phyloP scores from a whole-genome alignment of 2,797 vertebrate genomes.

The Bucorvus abyssinicus region DNA sequence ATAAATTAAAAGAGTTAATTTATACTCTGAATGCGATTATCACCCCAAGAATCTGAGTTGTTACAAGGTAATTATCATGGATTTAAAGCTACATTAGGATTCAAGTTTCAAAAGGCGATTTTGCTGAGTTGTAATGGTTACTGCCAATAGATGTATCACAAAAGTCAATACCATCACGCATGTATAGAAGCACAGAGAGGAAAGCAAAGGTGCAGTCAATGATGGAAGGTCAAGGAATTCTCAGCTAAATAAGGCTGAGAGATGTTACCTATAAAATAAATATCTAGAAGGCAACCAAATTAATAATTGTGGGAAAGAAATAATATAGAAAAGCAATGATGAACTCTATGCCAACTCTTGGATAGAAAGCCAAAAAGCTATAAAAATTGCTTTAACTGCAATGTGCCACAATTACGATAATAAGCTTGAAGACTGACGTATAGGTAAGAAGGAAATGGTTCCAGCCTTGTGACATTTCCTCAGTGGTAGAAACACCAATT shows the following conservation, averaged over 20 bases:
- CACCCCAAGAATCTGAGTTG: not conserved
- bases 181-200: not conserved
- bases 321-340: not conserved
- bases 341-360: not conserved
- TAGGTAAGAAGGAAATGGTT: not conserved
- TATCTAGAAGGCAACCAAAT: not conserved
- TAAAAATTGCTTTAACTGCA: not conserved
- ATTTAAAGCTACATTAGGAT: not conserved
- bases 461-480: not conserved
- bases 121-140: not conserved
- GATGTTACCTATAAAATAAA: not conserved
- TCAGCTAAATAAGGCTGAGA: not conserved
- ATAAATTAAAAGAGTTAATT: not conserved
- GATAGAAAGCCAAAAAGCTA: not conserved
- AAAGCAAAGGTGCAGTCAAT: not conserved
- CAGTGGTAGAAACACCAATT: not conserved
- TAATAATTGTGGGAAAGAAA: not conserved
- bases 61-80: not conserved
- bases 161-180: not conserved
- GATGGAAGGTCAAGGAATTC: not conserved
- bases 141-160: not conserved
- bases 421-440: not conserved
- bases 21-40: not conserved
- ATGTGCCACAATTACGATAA: not conserved
- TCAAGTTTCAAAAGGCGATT: not conserved